These are phyloP conservation scores for Notiomystis cincta DNA, from an alignment of 2,113 vertebrate species.

Conservation along the genomic window DNA sequence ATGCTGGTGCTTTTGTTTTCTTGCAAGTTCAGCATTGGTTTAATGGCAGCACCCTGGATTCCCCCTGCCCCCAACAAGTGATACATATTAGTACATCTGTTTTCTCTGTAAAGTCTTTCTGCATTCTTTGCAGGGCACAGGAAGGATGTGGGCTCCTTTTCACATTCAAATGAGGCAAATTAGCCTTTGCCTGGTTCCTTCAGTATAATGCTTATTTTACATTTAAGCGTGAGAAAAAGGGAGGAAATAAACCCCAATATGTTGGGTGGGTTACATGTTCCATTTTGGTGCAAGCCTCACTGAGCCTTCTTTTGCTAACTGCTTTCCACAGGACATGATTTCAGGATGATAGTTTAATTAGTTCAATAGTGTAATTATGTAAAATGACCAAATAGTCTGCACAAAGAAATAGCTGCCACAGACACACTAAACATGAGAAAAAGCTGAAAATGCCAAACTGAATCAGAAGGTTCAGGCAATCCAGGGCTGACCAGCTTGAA, in stretches of 20 bases:
- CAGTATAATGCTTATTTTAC: constrained; percentile 52
- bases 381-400: background rate
- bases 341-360: background rate
- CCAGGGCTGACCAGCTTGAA: background rate
- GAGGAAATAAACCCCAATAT: background rate
- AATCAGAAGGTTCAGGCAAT: background rate
- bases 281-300: background rate
- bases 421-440: background rate
- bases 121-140: constrained; percentile 71
- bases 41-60: constrained; percentile 10
- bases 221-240: constrained; percentile 53
- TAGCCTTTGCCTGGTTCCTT: constrained; percentile 43
- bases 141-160: constrained; percentile 78
- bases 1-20: background rate
- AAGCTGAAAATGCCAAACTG: background rate
- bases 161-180: constrained; percentile 73
- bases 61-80: constrained; percentile 48
- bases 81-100: constrained; percentile 61
- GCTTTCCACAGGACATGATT: background rate
- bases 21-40: constrained; percentile 14
- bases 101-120: constrained; percentile 71
- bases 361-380: background rate
- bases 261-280: constrained; percentile 15
- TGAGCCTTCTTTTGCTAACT: background rate
- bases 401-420: background rate